Base-by-base conservation (phyloP, 2,888 invertebrate genomes). In the Oscheius onirici region DNA sequence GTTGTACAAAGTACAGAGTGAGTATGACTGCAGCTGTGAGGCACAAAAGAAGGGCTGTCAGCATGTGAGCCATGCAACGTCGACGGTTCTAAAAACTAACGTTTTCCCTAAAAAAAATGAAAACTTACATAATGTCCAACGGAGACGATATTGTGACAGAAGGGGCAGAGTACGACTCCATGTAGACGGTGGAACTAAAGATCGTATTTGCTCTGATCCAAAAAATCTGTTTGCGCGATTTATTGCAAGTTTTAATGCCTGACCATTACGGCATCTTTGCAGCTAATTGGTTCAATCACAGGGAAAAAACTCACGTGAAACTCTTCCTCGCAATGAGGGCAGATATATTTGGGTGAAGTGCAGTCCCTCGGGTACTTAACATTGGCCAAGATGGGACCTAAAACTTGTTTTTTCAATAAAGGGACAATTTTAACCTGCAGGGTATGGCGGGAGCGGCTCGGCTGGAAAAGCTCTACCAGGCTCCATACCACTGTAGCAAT, bases 41-140 rank as follows among this genome's bases (percentile, higher is more conserved):
- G 40, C 20, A 20, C 3, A 69, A 43, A 15, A 60, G n/a, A 20
- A 58, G 49, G n/a, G 69, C 51, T 28, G 49, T 51, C n/a, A 54
- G n/a, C 40, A 69, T n/a, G 60, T 69, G 60, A 24, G 22, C 24
- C 51, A 22, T 17, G 51, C 69, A 69, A 22, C 60, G 26, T 13
- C 60, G 69, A 1, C 41, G 34, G 49, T 57, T 69, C 69, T 69
- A 17, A 51, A 69, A 69, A 13, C n/a, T 20, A 11, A 17, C 20
- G 11, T 24, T 40, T 34, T 41, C 10, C 41, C 28, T 34, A 13
- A n/a, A 44, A 52, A 22, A 49, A 15, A 3, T 3, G 17, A 26
- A 24, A 63, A 65, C 76, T 77, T 57, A 79, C 79, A 74, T 76
- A 79, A 15, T 70, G 71, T n/a, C 79, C 79, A 60, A 79, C 77